Conservation (phyloP, 2,888 invertebrate species). For the Nymphalis polychloros region DNA sequence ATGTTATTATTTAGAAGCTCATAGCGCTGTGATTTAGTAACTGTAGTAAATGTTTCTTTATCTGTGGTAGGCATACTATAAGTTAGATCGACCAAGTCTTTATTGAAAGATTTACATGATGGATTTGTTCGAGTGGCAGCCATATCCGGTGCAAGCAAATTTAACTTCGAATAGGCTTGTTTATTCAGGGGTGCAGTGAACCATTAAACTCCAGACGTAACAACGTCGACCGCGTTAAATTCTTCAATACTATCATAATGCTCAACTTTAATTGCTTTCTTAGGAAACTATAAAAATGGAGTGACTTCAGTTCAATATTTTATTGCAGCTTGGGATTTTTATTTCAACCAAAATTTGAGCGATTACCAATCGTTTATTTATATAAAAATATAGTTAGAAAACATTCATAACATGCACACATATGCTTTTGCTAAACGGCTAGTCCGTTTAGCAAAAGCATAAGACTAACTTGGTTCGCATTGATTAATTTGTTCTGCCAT, state of each 20-base stretch:
- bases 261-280: conserved; percentile 77
- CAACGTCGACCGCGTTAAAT: conserved; percentile 75
- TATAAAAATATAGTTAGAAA: conserved; percentile 37
- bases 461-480: conserved; percentile 63
- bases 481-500: conserved; percentile 76
- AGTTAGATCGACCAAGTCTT: conserved; percentile 57
- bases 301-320: conserved; percentile 69
- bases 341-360: conserved; percentile 55
- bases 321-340: conserved; percentile 53
- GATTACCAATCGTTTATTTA: conserved; percentile 27
- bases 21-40: conserved; percentile 76
- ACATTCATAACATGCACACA: conserved; percentile 53
- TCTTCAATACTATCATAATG: conserved; percentile 79
- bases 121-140: conserved; percentile 75
- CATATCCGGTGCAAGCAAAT: conserved; percentile 79
- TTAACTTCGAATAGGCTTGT: conserved; percentile 76
- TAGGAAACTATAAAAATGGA: conserved; percentile 73
- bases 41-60: conserved; percentile 65
- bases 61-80: conserved; percentile 49
- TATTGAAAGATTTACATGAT: conserved; percentile 61
- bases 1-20: conserved; percentile 77
- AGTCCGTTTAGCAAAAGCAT: conserved; percentile 51
- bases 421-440: too few species aligned
- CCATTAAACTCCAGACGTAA: conserved; percentile 74
- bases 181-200: conserved; percentile 80